These are phyloP conservation scores for Phaenicophaeus curvirostris DNA, from an alignment of 2,797 vertebrate genomes.

Conservation along the genomic window DNA sequence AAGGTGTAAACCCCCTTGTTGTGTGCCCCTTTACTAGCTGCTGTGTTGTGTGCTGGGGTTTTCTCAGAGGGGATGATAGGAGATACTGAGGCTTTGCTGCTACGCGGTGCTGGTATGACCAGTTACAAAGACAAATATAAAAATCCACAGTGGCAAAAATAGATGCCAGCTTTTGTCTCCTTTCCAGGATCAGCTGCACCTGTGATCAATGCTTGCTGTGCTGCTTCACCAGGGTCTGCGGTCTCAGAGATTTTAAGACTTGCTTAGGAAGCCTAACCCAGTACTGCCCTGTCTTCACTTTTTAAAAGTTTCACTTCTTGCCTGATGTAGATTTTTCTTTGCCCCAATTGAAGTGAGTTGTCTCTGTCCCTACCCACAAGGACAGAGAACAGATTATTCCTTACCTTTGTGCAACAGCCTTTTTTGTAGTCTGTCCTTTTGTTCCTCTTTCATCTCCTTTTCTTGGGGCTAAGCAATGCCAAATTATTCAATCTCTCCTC, in stretches of 20 bases:
- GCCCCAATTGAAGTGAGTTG: background rate
- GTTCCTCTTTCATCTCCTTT: constrained; percentile 10
- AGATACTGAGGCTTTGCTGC: background rate
- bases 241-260: background rate
- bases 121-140: background rate
- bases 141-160: background rate
- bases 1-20: background rate
- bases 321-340: background rate
- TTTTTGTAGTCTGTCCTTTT: constrained; percentile 19
- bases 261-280: background rate
- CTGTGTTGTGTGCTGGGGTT: background rate
- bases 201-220: background rate
- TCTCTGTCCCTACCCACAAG: background rate
- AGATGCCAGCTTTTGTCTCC: background rate
- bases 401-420: background rate
- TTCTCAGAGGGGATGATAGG: background rate
- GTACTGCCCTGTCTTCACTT: background rate
- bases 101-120: background rate
- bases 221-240: background rate
- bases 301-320: background rate
- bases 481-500: constrained; percentile 2
- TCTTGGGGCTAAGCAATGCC: background rate
- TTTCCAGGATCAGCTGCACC: background rate
- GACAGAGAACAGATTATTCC: background rate
- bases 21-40: background rate